These are phyloP conservation scores for Trogon surrucura DNA, from an alignment of 2,113 vertebrate genomes.

Conservation along the genomic window DNA sequence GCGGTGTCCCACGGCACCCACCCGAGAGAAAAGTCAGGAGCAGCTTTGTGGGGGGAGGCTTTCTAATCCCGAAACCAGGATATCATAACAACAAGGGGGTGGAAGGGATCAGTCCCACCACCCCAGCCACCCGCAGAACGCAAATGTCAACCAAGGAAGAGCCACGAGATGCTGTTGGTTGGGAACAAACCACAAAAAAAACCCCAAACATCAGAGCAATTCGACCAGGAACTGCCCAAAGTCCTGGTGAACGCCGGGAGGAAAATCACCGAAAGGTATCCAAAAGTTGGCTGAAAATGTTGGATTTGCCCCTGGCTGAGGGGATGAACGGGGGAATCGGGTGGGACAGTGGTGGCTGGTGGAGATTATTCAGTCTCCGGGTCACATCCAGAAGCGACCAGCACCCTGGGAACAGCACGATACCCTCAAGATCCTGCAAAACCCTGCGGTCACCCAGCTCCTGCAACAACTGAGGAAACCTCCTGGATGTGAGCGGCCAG, in stretches of 20 bases:
- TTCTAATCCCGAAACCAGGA: not conserved
- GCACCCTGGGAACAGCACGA: accelerated
- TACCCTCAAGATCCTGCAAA: not conserved
- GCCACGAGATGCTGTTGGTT: not conserved
- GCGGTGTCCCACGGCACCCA: not conserved
- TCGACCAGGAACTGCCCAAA: no score
- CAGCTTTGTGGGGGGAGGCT: not conserved
- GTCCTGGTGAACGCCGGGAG: accelerated
- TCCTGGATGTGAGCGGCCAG: accelerated
- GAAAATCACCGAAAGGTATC: not conserved
- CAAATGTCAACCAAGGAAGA: not conserved
- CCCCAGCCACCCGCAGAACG: not conserved
- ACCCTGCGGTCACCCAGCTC: not conserved
- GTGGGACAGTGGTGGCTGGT: not conserved
- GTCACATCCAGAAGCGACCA: not conserved
- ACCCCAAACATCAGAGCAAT: not conserved
- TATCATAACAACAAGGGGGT: accelerated
- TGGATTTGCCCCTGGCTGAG: not conserved
- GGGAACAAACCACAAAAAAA: not conserved
- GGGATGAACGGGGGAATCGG: not conserved
- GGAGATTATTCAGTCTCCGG: not conserved
- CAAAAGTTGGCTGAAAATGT: not conserved
- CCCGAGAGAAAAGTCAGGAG: not conserved
- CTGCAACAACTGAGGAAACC: not conserved
- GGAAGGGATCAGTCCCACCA: not conserved